Base-by-base conservation (phyloP, 2,113 vertebrate species). In the Holacanthus passer region DNA sequence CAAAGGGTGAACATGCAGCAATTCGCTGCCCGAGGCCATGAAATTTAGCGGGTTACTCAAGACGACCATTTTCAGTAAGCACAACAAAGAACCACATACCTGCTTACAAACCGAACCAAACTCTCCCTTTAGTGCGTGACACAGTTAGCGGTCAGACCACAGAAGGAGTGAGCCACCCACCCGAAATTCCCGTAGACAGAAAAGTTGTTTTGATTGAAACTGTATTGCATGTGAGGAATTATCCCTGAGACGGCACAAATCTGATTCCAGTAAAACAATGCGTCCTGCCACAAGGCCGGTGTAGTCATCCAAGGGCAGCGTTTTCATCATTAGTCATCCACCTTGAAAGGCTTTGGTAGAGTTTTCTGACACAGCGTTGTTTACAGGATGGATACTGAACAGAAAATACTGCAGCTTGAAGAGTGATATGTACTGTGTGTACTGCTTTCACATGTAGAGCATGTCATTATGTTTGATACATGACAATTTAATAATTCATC, bases 151-250 rank as follows among this genome's bases (percentile, higher is more conserved):
- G 89, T 92, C 64, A 70, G 81, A 81, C 89, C 90, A 39, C 88
- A 82, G 84, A 64, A 59, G 45, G 13, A 75, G 81, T 81, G 82
- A 88, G 76, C 66, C 79, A 77, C 60, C 81, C 77, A 71, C 63
- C 59, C 73, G 13, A 59, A 48, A 20, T 85, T 79, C 67, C 88
- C 65, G 10, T 52, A 76, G 56, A 82, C 75, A 35, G 73, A 20
- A 20, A n/a, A 13, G 60, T 55, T 88, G 85, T 87, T 91, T 92
- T 81, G 63, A 67, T 83, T 72, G 8, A 82, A 77, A 60, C 62
- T 43, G 41, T 22, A 39, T 92, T 71, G 87, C 88, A 88, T 89
- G 92, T 83, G 89, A 55, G 63, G 73, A 82, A 85, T 89, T 87
- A 83, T 83, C 72, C 65, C 58, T 27, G 68, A 89, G 64, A 81